Conservation (phyloP, 2,113 vertebrate species). For the Prietella phreatophila region DNA sequence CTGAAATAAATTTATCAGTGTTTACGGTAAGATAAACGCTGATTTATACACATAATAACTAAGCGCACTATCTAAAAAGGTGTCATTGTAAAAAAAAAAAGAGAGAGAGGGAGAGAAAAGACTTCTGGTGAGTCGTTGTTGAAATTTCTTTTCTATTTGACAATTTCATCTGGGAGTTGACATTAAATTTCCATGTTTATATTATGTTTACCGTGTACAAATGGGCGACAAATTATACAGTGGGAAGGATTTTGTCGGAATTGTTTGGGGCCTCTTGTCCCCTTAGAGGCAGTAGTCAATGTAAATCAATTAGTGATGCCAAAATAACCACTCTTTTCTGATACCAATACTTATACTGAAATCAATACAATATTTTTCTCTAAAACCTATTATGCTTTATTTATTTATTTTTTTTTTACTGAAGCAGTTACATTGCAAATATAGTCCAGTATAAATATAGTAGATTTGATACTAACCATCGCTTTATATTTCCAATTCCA, state of each 20-base stretch:
- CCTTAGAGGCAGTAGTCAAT: background rate
- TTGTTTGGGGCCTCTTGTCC: background rate
- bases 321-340: background rate
- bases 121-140: too few species aligned
- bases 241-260: background rate
- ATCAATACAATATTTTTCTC: background rate
- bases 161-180: background rate
- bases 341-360: background rate
- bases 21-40: background rate
- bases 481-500: background rate
- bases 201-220: background rate
- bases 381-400: background rate
- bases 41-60: background rate
- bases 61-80: background rate
- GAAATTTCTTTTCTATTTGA: background rate
- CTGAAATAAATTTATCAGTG: background rate
- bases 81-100: background rate
- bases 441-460: background rate
- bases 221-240: background rate
- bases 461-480: background rate
- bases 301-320: too few species aligned
- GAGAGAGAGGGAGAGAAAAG: too few species aligned
- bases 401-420: too few species aligned
- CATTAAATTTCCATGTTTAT: constrained; percentile 4
- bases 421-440: background rate